Conservation (phyloP, 2,797 vertebrate species). For the Sebastes itinus region DNA sequence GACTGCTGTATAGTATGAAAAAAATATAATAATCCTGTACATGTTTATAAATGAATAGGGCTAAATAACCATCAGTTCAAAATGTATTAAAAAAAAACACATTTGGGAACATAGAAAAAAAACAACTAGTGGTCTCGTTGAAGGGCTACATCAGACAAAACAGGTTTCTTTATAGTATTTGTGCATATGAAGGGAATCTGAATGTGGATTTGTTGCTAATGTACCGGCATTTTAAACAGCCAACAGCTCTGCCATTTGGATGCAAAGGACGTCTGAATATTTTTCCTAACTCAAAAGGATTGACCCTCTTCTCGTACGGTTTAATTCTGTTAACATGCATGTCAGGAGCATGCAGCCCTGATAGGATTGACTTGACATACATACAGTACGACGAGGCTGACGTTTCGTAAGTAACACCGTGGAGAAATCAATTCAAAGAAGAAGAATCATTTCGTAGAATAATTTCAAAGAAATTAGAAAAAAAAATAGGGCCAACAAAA, state of each 20-base stretch:
- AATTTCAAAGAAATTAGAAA: constrained; percentile 12
- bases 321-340: constrained; percentile 18
- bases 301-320: constrained; percentile 18
- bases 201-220: background rate
- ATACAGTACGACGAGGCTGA: constrained; percentile 1
- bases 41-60: background rate
- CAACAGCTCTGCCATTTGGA: constrained; percentile 21
- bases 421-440: background rate
- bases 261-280: constrained; percentile 17
- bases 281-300: constrained; percentile 16
- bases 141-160: background rate
- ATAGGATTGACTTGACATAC: constrained; percentile 23
- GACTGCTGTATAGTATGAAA: background rate
- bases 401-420: constrained; percentile 4
- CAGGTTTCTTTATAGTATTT: background rate
- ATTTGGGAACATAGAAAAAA: background rate
- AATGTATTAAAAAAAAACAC: background rate
- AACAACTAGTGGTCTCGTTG: background rate
- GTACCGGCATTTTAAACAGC: background rate
- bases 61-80: background rate
- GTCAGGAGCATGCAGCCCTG: constrained; percentile 13
- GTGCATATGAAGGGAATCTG: background rate
- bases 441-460: no score
- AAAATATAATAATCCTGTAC: background rate
- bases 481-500: constrained; percentile 11